A percentile compares a stretch with the other conserved stretches of the same genome.
Evolutionary conservation across 2,797 vertebrate species (phyloP).

Genomic region (Schizopygopsis malacanthus): DNA sequence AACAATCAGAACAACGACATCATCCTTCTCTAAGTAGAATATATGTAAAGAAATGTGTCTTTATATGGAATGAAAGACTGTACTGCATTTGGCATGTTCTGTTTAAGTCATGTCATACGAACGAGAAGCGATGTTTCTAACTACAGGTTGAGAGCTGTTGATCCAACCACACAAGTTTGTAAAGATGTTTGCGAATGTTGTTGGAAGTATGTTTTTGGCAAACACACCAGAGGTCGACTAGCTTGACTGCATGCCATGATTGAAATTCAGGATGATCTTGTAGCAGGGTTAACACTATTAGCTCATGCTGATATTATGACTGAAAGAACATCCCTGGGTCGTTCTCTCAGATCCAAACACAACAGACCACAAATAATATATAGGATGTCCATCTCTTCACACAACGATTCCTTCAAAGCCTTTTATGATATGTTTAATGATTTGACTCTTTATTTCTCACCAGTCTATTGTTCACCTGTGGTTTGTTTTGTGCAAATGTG

Average conservation of each 20-base stretch:
- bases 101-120: too few relatives aligned
- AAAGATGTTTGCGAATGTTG: too few relatives aligned
- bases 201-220: too few relatives aligned
- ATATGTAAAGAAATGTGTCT: too few relatives aligned
- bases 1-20: too few relatives aligned
- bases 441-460: neutral
- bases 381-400: neutral
- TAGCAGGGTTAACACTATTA: constrained; percentile 14
- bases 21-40: too few relatives aligned
- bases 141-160: too few relatives aligned
- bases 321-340: neutral
- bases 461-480: neutral
- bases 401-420: neutral
- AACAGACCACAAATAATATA: constrained; percentile 14
- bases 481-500: constrained; percentile 11
- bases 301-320: neutral
- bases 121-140: too few relatives aligned
- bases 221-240: neutral
- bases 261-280: neutral
- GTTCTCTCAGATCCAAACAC: constrained; percentile 23
- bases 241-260: neutral
- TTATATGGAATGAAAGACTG: too few relatives aligned
- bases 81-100: too few relatives aligned
- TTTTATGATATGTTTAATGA: constrained; percentile 5
- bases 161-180: too few relatives aligned